These are phyloP conservation scores for Enteromius anoplus DNA, from an alignment of 2,797 vertebrate genomes.

Conservation along the genomic window DNA sequence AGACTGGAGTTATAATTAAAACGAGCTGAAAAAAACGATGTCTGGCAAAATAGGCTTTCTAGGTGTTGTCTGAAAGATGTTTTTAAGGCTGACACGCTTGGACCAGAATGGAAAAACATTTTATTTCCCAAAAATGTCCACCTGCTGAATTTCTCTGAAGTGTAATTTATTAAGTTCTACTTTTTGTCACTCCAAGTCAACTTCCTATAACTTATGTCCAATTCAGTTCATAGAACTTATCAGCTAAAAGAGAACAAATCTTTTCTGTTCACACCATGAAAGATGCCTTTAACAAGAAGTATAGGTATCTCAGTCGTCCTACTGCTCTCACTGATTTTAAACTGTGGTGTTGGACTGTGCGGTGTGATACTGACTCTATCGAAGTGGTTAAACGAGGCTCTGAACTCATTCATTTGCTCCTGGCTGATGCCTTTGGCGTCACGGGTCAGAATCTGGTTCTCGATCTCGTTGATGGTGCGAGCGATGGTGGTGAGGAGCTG, in stretches of 20 bases:
- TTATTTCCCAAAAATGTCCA: not conserved
- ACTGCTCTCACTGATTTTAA: conserved; percentile 5
- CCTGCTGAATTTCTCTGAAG: not conserved
- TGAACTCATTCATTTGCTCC: conserved; percentile 97
- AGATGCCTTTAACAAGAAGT: not conserved
- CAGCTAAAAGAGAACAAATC: not conserved
- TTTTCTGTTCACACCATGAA: not conserved
- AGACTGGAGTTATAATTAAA: not conserved
- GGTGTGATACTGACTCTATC: conserved; percentile 87
- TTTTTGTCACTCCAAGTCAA: not conserved
- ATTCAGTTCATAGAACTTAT: not conserved
- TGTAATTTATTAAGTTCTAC: not conserved
- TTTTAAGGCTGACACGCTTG: not conserved
- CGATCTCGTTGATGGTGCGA: conserved; percentile 96
- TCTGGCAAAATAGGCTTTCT: not conserved
- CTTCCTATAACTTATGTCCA: not conserved
- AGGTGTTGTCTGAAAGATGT: not conserved
- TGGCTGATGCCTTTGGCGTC: conserved; percentile 98
- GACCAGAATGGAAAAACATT: not conserved
- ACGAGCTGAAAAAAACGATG: not conserved
- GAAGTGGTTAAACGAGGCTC: conserved; percentile 98
- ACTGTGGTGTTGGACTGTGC: conserved; percentile 19
- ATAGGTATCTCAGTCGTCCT: not conserved
- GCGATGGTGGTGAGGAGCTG: conserved; percentile 97
- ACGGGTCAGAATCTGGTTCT: conserved; percentile 96